Evolutionary conservation across 2,888 invertebrate genomes (phyloP).

Genomic region (Stenichneumon culpator): DNA sequence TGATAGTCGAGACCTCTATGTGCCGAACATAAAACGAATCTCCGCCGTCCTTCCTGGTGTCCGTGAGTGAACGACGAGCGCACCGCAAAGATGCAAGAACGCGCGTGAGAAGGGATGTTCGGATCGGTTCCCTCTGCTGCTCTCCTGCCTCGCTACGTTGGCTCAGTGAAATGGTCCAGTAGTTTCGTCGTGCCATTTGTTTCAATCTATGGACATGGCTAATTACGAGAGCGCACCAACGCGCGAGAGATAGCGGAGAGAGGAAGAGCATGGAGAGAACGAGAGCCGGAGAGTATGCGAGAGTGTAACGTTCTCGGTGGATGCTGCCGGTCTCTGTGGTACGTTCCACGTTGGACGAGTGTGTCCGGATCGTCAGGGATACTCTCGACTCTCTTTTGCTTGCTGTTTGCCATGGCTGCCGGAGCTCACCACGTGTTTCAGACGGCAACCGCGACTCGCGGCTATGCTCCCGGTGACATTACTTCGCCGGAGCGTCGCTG

Average conservation of each 20-base stretch:
- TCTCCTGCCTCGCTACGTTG: constrained; percentile 57
- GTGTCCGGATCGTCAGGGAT: constrained; percentile 39
- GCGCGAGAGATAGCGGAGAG: constrained; percentile 41
- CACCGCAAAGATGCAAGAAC: constrained; percentile 51
- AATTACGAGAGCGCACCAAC: constrained; percentile 78
- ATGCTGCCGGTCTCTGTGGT: constrained; percentile 13
- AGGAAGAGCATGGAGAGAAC: constrained; percentile 16
- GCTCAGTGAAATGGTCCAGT: constrained; percentile 50
- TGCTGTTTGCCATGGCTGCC: constrained; percentile 11
- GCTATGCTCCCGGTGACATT: constrained; percentile 73
- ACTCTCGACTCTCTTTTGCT: constrained; percentile 41
- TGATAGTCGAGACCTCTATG: constrained; percentile 14
- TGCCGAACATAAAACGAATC: constrained; percentile 16
- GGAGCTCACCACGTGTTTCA: constrained; percentile 64
- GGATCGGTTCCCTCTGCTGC: constrained; percentile 84
- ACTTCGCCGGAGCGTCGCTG: constrained; percentile 80
- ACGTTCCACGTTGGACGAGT: constrained; percentile 24
- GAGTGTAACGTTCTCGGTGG: constrained; percentile 58
- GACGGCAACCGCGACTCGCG: constrained; percentile 61
- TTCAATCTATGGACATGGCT: constrained; percentile 86
- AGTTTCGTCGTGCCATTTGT: constrained; percentile 84
- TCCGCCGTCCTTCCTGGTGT: constrained; percentile 17
- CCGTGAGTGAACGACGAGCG: constrained; percentile 15
- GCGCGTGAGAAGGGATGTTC: constrained; percentile 86
- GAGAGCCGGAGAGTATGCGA: constrained; percentile 50